Evolutionary conservation across 53 echinoderm and acorn worm species (phyloP).

Genomic region (Astropecten irregularis): DNA sequence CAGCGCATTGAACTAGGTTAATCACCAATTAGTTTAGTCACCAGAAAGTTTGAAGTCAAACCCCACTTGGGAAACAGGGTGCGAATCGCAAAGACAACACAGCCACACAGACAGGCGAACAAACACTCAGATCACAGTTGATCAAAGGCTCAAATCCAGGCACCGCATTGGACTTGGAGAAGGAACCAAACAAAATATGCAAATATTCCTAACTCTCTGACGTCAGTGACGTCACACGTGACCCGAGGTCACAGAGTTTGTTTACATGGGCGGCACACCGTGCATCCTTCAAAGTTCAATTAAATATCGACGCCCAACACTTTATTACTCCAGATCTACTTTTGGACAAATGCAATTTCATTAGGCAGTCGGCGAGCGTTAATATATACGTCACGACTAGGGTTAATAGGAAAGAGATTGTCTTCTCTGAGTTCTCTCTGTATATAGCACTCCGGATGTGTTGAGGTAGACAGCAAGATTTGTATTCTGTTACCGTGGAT

Average conservation of each 20-base stretch:
- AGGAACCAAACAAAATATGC: too few species aligned
- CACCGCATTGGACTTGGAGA: too few species aligned
- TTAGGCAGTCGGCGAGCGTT: slow-evolving; percentile 25
- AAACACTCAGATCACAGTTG: too few species aligned
- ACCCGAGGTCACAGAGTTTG: slow-evolving; percentile 43
- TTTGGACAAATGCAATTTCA: slow-evolving; percentile 54
- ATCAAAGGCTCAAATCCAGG: too few species aligned
- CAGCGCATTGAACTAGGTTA: slow-evolving; percentile 32
- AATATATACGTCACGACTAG: slow-evolving; percentile 42
- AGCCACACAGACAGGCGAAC: too few species aligned
- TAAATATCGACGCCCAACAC: slow-evolving; percentile 42
- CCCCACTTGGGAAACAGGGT: too few species aligned
- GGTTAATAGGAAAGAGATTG: background rate
- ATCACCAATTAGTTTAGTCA: slow-evolving; percentile 50
- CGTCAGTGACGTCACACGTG: slow-evolving; percentile 40
- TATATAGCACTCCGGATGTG: background rate
- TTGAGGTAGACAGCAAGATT: background rate
- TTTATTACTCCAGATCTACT: slow-evolving; percentile 49
- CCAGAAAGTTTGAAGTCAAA: background rate
- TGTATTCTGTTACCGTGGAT: slow-evolving; percentile 11
- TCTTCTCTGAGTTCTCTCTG: background rate
- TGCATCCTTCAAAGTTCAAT: slow-evolving; percentile 46
- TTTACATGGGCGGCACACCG: slow-evolving; percentile 44
- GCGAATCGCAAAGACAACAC: too few species aligned
- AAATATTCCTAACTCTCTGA: too few species aligned